Conservation (phyloP, 2,888 invertebrate genomes). For the Melanotus villosus region DNA sequence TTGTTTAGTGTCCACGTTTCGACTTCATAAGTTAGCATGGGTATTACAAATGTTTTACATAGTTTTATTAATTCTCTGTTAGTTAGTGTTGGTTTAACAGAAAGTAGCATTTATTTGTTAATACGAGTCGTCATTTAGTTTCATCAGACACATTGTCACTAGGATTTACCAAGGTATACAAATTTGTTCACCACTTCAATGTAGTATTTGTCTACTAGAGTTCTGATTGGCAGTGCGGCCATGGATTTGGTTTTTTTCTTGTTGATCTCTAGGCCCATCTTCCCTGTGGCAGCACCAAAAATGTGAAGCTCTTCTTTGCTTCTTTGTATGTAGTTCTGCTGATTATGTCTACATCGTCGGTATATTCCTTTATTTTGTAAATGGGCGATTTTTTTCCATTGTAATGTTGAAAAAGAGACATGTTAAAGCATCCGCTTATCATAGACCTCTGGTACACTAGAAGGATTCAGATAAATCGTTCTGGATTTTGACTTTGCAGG, state of each 20-base stretch:
- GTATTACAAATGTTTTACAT: not conserved
- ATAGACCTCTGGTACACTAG: not conserved
- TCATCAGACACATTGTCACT: not conserved
- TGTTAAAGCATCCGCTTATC: not conserved
- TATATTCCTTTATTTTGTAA: conserved; percentile 1
- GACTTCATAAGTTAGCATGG: not conserved
- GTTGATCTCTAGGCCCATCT: not conserved
- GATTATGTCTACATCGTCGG: not conserved
- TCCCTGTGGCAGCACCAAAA: not conserved
- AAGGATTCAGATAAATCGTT: not conserved
- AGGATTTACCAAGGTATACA: not conserved
- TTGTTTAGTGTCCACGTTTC: not conserved
- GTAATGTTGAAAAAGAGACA: not conserved
- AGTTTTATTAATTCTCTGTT: not conserved
- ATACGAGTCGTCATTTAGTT: not conserved
- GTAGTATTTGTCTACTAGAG: not conserved
- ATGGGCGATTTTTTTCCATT: not conserved
- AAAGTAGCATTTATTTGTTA: conserved; percentile 3
- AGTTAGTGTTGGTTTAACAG: not conserved
- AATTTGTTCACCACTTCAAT: not conserved
- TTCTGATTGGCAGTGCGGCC: not conserved
- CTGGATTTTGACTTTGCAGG: not conserved
- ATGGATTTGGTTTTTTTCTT: not conserved
- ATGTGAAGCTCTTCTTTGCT: not conserved
- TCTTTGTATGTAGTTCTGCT: not conserved